A percentile compares a stretch with the other conserved stretches of the same genome.
Evolutionary conservation across 2,888 invertebrate genomes (phyloP).

Genomic region (Timandra comae): DNA sequence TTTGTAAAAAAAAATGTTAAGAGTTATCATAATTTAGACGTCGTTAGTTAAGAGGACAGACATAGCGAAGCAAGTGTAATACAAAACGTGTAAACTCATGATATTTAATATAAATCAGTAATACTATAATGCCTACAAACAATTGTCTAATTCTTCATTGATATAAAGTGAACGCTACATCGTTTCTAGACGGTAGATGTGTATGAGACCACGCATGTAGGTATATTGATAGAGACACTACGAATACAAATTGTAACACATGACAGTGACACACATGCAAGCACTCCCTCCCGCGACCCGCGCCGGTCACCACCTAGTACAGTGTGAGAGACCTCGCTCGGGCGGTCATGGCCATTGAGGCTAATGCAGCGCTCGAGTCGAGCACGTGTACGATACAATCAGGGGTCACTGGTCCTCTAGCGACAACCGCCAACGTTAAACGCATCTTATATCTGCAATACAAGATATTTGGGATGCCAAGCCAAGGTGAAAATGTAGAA

Average conservation of each 20-base stretch:
- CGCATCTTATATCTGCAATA: constrained; percentile 66
- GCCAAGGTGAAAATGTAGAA: constrained; percentile 51
- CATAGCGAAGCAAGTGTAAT: constrained; percentile 14
- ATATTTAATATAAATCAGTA: constrained; percentile 4
- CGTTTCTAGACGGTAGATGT: constrained; percentile 13
- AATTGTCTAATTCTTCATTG: background rate
- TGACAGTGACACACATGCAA: constrained; percentile 59
- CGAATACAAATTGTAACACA: constrained; percentile 37
- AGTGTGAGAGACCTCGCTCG: constrained; percentile 9
- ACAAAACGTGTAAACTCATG: constrained; percentile 10
- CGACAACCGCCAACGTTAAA: constrained; percentile 3
- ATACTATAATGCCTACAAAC: constrained; percentile 4
- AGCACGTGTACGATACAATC: background rate
- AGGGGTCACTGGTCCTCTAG: constrained; percentile 19
- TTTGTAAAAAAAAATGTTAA: too few relatives aligned
- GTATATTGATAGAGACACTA: constrained; percentile 28
- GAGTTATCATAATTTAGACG: too few relatives aligned
- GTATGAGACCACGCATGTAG: constrained; percentile 19
- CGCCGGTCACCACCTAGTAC: constrained; percentile 3
- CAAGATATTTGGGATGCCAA: constrained; percentile 69
- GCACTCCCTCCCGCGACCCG: constrained; percentile 27
- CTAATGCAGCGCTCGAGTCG: constrained; percentile 28
- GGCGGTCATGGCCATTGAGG: constrained; percentile 54
- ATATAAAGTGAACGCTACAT: constrained; percentile 10
- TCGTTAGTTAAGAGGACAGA: too few relatives aligned